Conservation (phyloP, 2,113 vertebrate species). For the Procavia capensis region DNA sequence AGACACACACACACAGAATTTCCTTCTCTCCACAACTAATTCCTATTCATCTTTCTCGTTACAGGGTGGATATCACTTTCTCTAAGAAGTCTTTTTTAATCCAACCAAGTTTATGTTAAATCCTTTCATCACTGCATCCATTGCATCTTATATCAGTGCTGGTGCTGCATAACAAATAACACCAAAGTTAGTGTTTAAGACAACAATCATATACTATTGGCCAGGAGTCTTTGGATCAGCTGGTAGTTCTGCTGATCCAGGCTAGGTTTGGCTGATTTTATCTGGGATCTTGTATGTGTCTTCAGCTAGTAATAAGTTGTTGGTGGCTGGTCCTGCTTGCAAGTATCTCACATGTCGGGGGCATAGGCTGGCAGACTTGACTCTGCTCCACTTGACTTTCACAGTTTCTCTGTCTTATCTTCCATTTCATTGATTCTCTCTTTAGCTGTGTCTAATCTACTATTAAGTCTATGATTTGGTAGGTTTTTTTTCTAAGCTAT, state of each 20-base stretch:
- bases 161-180: background rate
- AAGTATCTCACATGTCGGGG: background rate
- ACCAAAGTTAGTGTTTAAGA: background rate
- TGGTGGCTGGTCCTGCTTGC: background rate
- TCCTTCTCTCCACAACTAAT: background rate
- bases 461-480: background rate
- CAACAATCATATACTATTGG: background rate
- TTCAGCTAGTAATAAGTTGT: background rate
- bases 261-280: background rate
- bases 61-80: background rate
- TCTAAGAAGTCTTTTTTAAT: background rate
- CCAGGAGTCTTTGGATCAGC: background rate
- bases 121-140: background rate
- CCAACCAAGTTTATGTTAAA: background rate
- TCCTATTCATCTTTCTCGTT: background rate
- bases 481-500: background rate
- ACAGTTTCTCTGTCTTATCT: background rate
- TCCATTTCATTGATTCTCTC: background rate
- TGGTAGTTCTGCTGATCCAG: background rate
- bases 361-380: background rate
- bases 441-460: background rate
- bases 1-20: background rate
- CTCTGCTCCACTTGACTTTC: background rate
- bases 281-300: background rate
- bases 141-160: background rate